phyloP scores from a whole-genome alignment of 2,113 vertebrate genomes.

The Polypterus bichir region DNA sequence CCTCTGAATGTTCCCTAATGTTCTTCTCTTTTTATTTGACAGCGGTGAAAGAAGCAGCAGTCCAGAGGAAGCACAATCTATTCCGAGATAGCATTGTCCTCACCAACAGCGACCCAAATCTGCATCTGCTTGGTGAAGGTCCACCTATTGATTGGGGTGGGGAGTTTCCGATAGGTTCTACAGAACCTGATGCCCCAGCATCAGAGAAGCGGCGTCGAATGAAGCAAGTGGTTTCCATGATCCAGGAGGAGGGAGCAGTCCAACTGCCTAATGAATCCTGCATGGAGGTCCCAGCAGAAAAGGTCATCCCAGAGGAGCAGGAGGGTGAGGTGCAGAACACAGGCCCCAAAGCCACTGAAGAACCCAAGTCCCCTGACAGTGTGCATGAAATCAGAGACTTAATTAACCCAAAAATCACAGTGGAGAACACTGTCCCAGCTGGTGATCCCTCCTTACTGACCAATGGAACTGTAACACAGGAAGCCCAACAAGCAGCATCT shows the following conservation, averaged over 20 bases:
- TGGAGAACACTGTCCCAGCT: constrained; percentile 11
- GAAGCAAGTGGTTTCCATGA: constrained; percentile 82
- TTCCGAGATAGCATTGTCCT: constrained; percentile 88
- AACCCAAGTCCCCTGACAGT: constrained; percentile 36
- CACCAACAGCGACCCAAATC: constrained; percentile 84
- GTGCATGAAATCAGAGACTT: constrained; percentile 51
- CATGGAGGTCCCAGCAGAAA: constrained; percentile 48
- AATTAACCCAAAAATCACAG: constrained; percentile 42
- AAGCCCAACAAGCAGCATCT: neutral
- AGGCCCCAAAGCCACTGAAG: rapidly evolving
- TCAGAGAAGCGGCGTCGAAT: constrained; percentile 47
- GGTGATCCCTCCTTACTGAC: neutral
- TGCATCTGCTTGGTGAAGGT: constrained; percentile 67
- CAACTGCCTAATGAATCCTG: constrained; percentile 49
- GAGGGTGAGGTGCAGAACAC: constrained; percentile 14
- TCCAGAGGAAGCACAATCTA: constrained; percentile 85
- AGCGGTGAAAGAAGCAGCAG: constrained; percentile 90
- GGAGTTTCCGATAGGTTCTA: constrained; percentile 34
- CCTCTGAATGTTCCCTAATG: too few relatives aligned
- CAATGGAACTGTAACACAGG: constrained; percentile 29
- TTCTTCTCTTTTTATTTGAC: neutral
- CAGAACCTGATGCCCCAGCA: constrained; percentile 19
- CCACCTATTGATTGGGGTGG: constrained; percentile 65
- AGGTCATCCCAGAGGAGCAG: constrained; percentile 45
- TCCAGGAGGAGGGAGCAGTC: constrained; percentile 62